These are phyloP conservation scores for Ichneumoninae sp. DNA, from an alignment of 2,888 invertebrate genomes.

Conservation along the genomic window DNA sequence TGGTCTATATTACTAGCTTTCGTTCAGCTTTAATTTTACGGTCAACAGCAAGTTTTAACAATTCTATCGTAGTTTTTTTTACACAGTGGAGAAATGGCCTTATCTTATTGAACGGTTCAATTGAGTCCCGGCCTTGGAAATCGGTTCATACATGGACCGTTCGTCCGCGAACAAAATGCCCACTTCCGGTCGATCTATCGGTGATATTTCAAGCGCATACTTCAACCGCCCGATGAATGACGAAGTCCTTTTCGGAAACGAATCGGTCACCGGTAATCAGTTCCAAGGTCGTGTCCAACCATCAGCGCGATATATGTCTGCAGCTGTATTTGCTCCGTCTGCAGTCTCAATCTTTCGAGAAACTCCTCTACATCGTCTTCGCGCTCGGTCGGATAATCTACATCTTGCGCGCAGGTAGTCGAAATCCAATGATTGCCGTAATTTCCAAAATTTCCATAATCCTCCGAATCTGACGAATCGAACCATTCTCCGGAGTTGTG, in stretches of 20 bases:
- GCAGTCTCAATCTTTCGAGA: constrained; percentile 73
- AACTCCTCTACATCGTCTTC: constrained; percentile 74
- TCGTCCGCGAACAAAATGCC: neutral
- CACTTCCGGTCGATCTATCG: neutral
- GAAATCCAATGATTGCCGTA: neutral
- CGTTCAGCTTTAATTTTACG: too few species aligned
- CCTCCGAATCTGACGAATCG: neutral
- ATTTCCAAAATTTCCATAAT: neutral
- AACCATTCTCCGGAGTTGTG: neutral
- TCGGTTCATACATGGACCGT: neutral
- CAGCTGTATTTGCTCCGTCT: constrained; percentile 77
- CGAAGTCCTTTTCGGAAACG: neutral
- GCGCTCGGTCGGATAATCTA: neutral
- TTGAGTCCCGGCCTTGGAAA: neutral
- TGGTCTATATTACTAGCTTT: too few species aligned
- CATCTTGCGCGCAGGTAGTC: neutral
- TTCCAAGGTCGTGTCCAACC: constrained; percentile 22
- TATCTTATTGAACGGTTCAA: neutral
- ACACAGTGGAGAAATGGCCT: too few species aligned
- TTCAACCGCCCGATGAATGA: neutral
- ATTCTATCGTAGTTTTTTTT: too few species aligned
- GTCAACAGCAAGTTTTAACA: too few species aligned
- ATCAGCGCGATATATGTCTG: constrained; percentile 73
- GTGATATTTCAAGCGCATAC: neutral
- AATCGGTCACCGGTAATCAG: constrained; percentile 31